Evolutionary conservation across 1,140 invertebrate genomes (phyloP).

Genomic region (Penaeus chinensis): DNA sequence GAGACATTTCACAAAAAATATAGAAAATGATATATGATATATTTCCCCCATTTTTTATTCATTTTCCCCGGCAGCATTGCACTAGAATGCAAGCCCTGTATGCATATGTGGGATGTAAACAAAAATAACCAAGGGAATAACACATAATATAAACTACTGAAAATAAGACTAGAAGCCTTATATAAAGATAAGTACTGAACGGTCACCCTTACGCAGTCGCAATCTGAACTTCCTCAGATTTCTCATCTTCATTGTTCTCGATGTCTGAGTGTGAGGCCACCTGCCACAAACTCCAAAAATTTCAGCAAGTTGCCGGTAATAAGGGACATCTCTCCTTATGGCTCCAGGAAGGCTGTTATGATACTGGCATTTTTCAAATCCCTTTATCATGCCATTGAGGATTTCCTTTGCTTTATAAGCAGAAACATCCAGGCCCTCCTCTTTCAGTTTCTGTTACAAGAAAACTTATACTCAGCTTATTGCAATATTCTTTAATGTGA

Average conservation of each 20-base stretch:
- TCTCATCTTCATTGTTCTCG: constrained; percentile 50
- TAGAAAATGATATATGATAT: too few relatives aligned
- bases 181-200: too few relatives aligned
- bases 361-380: constrained; percentile 49
- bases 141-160: too few relatives aligned
- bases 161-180: too few relatives aligned
- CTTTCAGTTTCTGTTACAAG: constrained; percentile 39
- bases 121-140: too few relatives aligned
- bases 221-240: constrained; percentile 40
- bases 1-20: too few relatives aligned
- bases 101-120: too few relatives aligned
- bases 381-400: constrained; percentile 52
- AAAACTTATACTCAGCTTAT: not conserved
- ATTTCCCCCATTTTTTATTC: too few relatives aligned
- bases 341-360: constrained; percentile 59
- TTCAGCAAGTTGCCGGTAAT: constrained; percentile 50
- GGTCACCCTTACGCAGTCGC: constrained; percentile 44
- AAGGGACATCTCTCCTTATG: constrained; percentile 48
- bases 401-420: constrained; percentile 53
- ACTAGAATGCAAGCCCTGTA: too few relatives aligned
- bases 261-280: constrained; percentile 49
- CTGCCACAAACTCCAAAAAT: constrained; percentile 39
- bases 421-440: constrained; percentile 29
- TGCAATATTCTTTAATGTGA: not conserved
- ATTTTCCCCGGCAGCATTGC: too few relatives aligned